Conservation (phyloP, 1,140 invertebrate species). For the Mamestra configurata region DNA sequence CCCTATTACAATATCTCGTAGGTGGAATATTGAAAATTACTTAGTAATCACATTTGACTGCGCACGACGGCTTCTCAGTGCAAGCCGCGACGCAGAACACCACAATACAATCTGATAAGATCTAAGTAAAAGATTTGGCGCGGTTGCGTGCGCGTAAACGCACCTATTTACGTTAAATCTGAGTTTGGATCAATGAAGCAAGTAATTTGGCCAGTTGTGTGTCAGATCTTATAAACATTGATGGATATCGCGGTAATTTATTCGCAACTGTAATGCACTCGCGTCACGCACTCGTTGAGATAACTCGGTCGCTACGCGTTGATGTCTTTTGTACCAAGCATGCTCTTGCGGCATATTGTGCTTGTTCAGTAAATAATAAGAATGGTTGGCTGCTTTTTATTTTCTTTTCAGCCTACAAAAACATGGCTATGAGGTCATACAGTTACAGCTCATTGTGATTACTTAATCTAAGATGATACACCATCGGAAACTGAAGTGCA, state of each 20-base stretch:
- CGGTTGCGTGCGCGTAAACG: background rate
- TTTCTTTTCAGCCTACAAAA: too few relatives aligned
- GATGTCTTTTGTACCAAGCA: conserved; percentile 29
- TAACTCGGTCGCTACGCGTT: background rate
- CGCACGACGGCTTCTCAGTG: too few relatives aligned
- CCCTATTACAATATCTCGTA: too few relatives aligned
- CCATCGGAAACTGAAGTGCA: background rate
- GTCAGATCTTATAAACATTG: background rate
- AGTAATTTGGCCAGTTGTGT: conserved; percentile 1
- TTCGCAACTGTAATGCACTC: background rate
- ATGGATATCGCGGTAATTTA: background rate
- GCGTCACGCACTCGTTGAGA: background rate
- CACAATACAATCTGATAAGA: background rate
- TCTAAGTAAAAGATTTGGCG: background rate
- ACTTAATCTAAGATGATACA: too few relatives aligned
- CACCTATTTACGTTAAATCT: background rate
- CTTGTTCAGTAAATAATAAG: background rate
- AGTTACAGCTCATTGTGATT: too few relatives aligned
- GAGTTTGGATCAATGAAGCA: conserved; percentile 8
- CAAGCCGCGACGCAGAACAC: background rate
- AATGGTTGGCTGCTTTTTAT: too few relatives aligned
- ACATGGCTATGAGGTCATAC: too few relatives aligned
- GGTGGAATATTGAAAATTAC: too few relatives aligned
- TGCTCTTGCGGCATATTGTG: background rate
- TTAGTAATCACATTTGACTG: too few relatives aligned